Conservation (phyloP, 2,113 vertebrate genomes). For the Hippocampus zosterae region DNA sequence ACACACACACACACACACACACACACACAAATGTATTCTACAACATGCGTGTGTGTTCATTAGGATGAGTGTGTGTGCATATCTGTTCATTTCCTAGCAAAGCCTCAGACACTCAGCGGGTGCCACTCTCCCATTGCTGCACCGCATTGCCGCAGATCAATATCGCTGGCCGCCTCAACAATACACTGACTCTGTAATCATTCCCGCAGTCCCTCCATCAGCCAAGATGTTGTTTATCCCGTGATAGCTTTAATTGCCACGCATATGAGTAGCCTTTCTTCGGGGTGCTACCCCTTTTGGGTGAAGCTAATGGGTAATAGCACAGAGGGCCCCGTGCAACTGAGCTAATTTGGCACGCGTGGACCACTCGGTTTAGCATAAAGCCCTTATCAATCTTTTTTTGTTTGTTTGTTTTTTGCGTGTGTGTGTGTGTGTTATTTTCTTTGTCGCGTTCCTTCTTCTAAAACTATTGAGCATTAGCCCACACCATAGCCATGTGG, state of each 20-base stretch:
- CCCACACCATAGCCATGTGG: constrained; percentile 26
- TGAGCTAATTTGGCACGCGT: constrained; percentile 58
- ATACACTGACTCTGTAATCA: constrained; percentile 52
- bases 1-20: neutral
- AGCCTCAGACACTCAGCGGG: constrained; percentile 42
- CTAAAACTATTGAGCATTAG: constrained; percentile 36
- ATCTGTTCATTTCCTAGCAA: constrained; percentile 32
- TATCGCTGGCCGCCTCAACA: constrained; percentile 47
- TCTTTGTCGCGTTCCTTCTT: constrained; percentile 33
- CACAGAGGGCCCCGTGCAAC: constrained; percentile 53
- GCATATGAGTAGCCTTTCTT: constrained; percentile 67
- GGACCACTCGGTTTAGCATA: constrained; percentile 50
- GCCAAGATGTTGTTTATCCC: constrained; percentile 72
- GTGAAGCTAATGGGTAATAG: constrained; percentile 64
- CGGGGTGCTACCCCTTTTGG: constrained; percentile 52
- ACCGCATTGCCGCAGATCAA: constrained; percentile 56
- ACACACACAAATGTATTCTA: neutral
- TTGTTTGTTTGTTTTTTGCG: neutral
- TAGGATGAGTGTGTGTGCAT: constrained; percentile 13
- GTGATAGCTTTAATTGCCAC: constrained; percentile 70
- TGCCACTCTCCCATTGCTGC: constrained; percentile 47
- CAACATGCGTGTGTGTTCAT: neutral
- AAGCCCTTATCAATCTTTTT: constrained; percentile 53
- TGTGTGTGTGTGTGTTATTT: constrained; percentile 9
- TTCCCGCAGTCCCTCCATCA: constrained; percentile 49